Evolutionary conservation across 2,797 vertebrate species (phyloP).

Genomic region (Pangasius mekongensis): DNA sequence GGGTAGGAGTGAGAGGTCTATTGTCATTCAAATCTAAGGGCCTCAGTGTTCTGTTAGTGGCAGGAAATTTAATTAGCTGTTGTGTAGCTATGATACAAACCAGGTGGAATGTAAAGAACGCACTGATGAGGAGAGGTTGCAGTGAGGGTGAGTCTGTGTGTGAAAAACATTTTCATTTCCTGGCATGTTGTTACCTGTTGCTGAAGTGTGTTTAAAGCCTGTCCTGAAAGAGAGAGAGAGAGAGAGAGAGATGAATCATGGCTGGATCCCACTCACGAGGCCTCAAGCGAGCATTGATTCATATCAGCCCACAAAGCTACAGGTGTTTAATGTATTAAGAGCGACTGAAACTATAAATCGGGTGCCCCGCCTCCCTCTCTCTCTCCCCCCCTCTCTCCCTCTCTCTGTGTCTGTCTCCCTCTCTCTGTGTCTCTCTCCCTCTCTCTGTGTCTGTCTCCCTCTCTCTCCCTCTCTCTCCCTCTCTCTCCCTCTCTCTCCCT

Average conservation of each 20-base stretch:
- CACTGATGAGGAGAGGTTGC: constrained; percentile 43
- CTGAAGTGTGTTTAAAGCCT: constrained; percentile 52
- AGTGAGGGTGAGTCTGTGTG: constrained; percentile 36
- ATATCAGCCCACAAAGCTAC: constrained; percentile 19
- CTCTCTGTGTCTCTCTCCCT: neutral
- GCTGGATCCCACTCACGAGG: constrained; percentile 9
- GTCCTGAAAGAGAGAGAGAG: constrained; percentile 9
- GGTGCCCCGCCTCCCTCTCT: neutral
- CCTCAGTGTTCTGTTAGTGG: constrained; percentile 79
- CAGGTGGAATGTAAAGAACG: constrained; percentile 87
- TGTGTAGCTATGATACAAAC: constrained; percentile 78
- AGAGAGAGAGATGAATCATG: constrained; percentile 25
- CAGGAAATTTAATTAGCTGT: constrained; percentile 85
- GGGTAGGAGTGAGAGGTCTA: constrained; percentile 52
- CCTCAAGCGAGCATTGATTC: constrained; percentile 3
- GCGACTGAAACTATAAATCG: constrained; percentile 15
- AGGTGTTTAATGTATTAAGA: constrained; percentile 23
- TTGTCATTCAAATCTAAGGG: constrained; percentile 83
- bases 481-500: neutral
- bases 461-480: neutral
- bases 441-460: no score
- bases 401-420: neutral
- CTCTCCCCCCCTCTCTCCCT: neutral
- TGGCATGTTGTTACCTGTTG: constrained; percentile 76
- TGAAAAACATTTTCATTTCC: constrained; percentile 76